Evolutionary conservation across 2,888 invertebrate species (phyloP).

Genomic region (Neoscelio sp.): DNA sequence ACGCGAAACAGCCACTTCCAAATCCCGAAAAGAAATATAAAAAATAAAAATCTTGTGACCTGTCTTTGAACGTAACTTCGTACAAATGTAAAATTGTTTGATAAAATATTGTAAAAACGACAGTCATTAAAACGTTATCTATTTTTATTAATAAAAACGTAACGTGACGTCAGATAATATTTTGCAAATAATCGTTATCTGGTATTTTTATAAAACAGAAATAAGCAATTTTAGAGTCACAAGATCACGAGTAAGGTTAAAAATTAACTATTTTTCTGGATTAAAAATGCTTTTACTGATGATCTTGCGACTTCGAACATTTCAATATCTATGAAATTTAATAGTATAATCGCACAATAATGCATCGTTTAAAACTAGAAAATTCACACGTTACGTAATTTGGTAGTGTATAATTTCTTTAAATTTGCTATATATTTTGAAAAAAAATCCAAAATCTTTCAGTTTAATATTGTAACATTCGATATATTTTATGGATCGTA

Average conservation of each 20-base stretch:
- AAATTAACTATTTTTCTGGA: too few species aligned
- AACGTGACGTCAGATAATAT: slow-evolving; percentile 11
- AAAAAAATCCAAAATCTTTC: too few species aligned
- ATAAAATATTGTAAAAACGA: slow-evolving; percentile 9
- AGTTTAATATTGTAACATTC: too few species aligned
- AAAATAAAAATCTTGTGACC: slow-evolving; percentile 5
- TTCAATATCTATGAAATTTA: neutral
- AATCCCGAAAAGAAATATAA: too few species aligned
- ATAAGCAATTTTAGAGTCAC: neutral
- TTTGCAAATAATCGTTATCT: neutral
- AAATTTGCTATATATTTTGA: too few species aligned
- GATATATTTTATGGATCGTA: slow-evolving; percentile 1
- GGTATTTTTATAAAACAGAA: slow-evolving; percentile 31
- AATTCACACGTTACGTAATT: neutral
- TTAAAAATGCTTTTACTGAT: neutral
- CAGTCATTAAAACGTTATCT: slow-evolving; percentile 8
- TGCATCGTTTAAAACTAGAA: too few species aligned
- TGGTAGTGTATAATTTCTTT: too few species aligned
- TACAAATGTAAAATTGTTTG: slow-evolving; percentile 36
- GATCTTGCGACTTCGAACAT: neutral
- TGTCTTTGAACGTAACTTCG: slow-evolving; percentile 14
- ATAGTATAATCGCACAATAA: too few species aligned
- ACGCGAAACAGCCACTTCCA: slow-evolving; percentile 34
- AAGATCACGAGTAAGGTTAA: neutral
- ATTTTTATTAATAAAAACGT: slow-evolving; percentile 34